Evolutionary conservation across 2,113 vertebrate species (phyloP), one percentile per base, ranked within the genome.

Genomic region (Puffinus mauretanicus): DNA sequence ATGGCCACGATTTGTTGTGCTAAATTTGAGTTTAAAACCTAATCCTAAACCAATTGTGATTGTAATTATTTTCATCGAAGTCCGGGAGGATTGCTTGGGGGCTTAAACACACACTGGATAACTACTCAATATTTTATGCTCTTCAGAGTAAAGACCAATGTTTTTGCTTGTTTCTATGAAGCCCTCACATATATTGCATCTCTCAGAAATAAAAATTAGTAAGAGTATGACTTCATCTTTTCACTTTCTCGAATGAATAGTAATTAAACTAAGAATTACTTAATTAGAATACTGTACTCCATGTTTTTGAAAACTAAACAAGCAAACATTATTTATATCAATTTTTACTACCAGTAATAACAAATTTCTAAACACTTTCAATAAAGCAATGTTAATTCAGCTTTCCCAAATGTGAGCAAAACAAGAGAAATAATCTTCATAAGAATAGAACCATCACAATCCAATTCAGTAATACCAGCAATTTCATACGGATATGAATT

Each of bases 401-500:
- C 42, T 94, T 84, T 90, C 46, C 17, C 38, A 88, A 88, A 83
- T 60, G 20, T 66, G 67, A 93, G 16, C 16, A 62, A 82, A 83
- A 87, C 54, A 52, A 47, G 10, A 88, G 7, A 77, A 86, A 85
- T 76, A 73, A 60, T 75, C 79, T 91, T 70, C 55, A 54, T 40
- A 44, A 85, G 57, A 93, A 87, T 14, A 69, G 36, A 71, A 80
- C 60, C 70, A 86, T 94, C 93, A 57, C 40, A 72, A 90, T 67
- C 38, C 88, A 95, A 49, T 91, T 94, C 78, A 52, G 36, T 92
- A 96, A 61, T n/a, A 91, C 42, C 67, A 90, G 88, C 90, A 89
- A 96, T 88, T 94, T 69, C 46, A 97, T 82, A 87, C 73, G 72
- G 77, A 91, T 90, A 96, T 67, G 76, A 90, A 80, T 97, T 96